Percentiles rank a stretch among this genome's conserved stretches.
These are phyloP conservation scores for Lagopus muta DNA, from an alignment of 2,113 vertebrate genomes.

Conservation along the genomic window DNA sequence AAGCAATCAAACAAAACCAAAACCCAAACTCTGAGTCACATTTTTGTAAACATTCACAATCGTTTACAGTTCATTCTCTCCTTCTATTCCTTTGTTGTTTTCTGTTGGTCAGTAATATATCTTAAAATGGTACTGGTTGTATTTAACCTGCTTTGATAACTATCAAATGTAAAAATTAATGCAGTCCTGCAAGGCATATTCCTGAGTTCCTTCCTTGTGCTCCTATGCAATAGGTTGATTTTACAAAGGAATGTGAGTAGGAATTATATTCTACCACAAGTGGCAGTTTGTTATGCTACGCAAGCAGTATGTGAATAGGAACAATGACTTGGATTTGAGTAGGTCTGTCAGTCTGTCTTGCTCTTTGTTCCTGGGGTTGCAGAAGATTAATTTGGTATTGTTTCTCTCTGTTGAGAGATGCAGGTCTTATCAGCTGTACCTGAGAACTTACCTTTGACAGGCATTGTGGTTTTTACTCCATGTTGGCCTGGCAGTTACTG, in stretches of 20 bases:
- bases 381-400: not conserved
- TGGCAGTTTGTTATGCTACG: not conserved
- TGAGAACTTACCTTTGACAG: not conserved
- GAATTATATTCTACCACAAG: not conserved
- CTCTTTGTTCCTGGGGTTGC: not conserved
- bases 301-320: not conserved
- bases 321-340: not conserved
- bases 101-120: not conserved
- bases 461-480: not conserved
- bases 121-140: not conserved
- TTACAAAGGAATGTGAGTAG: not conserved
- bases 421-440: not conserved
- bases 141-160: not conserved
- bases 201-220: not conserved
- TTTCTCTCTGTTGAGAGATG: not conserved
- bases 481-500: not conserved
- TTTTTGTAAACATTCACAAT: not conserved
- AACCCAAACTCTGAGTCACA: not conserved
- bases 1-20: not conserved
- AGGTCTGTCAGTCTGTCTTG: not conserved
- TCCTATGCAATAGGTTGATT: not conserved
- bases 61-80: not conserved
- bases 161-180: not conserved
- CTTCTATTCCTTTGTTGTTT: too few species aligned
- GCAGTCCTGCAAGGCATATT: not conserved